A percentile compares a stretch with the other conserved stretches of the same genome.
phyloP scores from a whole-genome alignment of 2,113 vertebrate species.

The Leucopsar rothschildi region DNA sequence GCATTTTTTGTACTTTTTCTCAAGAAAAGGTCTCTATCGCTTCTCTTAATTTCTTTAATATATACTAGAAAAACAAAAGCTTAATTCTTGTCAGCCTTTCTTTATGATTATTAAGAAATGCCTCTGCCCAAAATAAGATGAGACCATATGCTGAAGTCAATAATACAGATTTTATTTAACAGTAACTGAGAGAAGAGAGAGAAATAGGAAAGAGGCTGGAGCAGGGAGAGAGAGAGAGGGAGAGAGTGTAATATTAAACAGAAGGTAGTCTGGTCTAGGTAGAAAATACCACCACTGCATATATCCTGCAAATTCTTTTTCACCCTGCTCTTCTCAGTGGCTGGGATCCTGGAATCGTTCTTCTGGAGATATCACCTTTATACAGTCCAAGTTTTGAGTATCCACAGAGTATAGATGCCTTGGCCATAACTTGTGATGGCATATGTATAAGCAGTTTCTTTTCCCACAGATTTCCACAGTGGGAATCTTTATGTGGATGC shows the following conservation, averaged over 20 bases:
- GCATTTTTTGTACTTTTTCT: background rate
- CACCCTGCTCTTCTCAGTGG: background rate
- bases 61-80: background rate
- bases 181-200: background rate
- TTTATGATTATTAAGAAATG: background rate
- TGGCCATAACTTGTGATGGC: background rate
- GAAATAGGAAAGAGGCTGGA: background rate
- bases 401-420: background rate
- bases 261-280: background rate
- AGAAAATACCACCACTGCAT: background rate
- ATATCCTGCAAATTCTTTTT: background rate
- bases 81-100: background rate
- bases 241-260: background rate
- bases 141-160: background rate
- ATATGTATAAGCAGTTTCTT: background rate
- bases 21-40: accelerated
- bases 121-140: background rate
- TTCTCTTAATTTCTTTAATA: background rate
- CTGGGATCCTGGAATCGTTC: accelerated
- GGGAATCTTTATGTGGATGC: background rate
- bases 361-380: accelerated
- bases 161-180: background rate
- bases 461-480: background rate
- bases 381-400: background rate
- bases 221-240: too few species aligned